Percentiles rank a stretch among this genome's conserved stretches.
Evolutionary conservation across 2,113 vertebrate genomes (phyloP).

Genomic region (Dermatemys mawii): DNA sequence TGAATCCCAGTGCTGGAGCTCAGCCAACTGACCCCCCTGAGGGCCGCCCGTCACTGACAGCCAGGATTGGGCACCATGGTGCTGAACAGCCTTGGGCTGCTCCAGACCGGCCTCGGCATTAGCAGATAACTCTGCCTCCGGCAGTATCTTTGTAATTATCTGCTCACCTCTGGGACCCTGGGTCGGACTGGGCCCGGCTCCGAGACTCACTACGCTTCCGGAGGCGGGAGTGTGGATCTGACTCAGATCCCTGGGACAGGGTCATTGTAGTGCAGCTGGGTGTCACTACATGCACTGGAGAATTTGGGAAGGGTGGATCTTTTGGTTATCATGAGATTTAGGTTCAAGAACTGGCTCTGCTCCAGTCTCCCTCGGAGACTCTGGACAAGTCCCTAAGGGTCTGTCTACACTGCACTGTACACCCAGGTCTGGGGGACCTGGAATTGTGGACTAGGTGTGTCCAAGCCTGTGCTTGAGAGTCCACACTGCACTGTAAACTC

Average conservation of each 20-base stretch:
- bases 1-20: background rate
- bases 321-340: background rate
- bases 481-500: background rate
- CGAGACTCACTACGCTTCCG: background rate
- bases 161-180: too few species aligned
- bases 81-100: background rate
- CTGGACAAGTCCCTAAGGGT: background rate
- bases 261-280: background rate
- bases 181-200: background rate
- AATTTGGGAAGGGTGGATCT: background rate
- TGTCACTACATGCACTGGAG: background rate
- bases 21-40: background rate
- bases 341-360: background rate
- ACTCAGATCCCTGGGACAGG: background rate
- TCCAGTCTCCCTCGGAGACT: background rate
- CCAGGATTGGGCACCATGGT: background rate
- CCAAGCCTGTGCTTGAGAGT: too few species aligned
- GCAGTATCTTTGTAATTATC: background rate
- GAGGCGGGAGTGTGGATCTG: background rate
- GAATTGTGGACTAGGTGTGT: background rate
- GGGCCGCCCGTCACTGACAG: background rate
- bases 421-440: background rate
- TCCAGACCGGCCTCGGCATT: background rate
- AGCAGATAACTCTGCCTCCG: background rate
- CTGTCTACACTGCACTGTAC: background rate